A percentile compares a stretch with the other conserved stretches of the same genome.
Conservation (phyloP, 2,888 invertebrate species). For the Esperia sulphurella region DNA sequence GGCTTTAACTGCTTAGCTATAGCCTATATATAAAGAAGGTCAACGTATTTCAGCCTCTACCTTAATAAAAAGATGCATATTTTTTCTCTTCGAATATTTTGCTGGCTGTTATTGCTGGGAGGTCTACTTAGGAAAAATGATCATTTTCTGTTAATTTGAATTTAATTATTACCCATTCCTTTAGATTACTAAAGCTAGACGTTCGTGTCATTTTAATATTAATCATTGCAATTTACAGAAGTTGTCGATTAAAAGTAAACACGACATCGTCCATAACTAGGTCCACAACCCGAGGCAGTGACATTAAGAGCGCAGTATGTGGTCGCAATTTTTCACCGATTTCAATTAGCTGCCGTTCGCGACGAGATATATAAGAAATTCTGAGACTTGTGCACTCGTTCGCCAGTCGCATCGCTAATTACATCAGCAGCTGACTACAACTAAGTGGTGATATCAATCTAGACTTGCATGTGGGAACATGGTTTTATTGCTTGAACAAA, state of each 20-base stretch:
- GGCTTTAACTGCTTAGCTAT: too few species aligned
- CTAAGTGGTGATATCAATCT: constrained; percentile 63
- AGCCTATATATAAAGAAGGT: too few species aligned
- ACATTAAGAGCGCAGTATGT: constrained; percentile 53
- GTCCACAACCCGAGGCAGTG: constrained; percentile 30
- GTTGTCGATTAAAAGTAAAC: constrained; percentile 17
- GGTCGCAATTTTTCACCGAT: constrained; percentile 59
- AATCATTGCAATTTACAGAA: neutral
- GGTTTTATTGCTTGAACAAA: constrained; percentile 11
- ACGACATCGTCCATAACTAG: constrained; percentile 8
- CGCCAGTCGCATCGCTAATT: constrained; percentile 48
- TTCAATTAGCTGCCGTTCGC: constrained; percentile 45
- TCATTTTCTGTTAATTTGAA: too few species aligned
- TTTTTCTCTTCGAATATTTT: too few species aligned
- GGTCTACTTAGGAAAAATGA: too few species aligned
- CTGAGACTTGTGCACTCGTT: constrained; percentile 25
- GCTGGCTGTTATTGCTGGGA: too few species aligned
- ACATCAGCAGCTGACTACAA: constrained; percentile 57
- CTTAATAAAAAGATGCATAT: too few species aligned
- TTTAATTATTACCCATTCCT: neutral
- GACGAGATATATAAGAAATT: constrained; percentile 34
- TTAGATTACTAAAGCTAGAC: neutral
- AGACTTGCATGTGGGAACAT: constrained; percentile 41
- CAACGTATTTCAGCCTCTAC: too few species aligned
- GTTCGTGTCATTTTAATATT: constrained; percentile 3